Conservation (phyloP, 1,140 invertebrate species). For the Pemphigus obesinymphae region DNA sequence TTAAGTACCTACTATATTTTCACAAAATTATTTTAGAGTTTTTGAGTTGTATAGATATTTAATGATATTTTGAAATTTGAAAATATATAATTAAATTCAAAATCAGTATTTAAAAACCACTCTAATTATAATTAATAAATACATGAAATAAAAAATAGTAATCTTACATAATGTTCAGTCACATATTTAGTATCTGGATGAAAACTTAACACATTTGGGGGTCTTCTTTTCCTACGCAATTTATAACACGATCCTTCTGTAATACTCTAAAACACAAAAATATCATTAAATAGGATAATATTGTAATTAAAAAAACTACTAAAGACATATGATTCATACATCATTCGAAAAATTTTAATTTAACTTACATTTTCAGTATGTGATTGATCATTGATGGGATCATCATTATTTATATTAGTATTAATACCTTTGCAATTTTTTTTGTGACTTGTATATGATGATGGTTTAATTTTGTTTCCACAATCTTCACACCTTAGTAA, state of each 20-base stretch:
- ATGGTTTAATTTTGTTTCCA: constrained; percentile 23
- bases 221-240: neutral
- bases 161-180: constrained; percentile 17
- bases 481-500: neutral
- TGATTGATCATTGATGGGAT: neutral
- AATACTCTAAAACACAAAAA: neutral
- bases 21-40: no score
- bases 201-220: constrained; percentile 23
- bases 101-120: no score
- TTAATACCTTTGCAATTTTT: neutral
- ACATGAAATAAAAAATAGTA: neutral
- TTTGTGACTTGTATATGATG: neutral
- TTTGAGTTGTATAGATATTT: no score
- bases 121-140: no score
- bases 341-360: neutral
- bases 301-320: neutral
- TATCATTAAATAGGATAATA: neutral
- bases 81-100: no score
- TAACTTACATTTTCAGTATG: neutral
- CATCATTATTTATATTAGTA: neutral
- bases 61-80: no score
- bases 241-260: neutral
- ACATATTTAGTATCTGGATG: constrained; percentile 25
- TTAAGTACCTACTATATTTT: no score
- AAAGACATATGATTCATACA: no score